phyloP scores from a whole-genome alignment of 2,888 invertebrate genomes.

The Hybos culiciformis region DNA sequence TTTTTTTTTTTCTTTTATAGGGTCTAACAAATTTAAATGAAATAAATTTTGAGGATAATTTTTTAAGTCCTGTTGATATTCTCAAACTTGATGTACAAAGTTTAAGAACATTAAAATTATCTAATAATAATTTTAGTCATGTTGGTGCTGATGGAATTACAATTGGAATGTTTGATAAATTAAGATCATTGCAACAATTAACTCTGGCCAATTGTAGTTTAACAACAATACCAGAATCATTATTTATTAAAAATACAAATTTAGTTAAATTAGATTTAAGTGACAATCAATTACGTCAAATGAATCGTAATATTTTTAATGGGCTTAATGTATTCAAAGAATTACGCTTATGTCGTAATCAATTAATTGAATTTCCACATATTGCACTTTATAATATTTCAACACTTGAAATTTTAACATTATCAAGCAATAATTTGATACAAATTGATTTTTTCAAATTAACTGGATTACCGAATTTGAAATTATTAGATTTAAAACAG shows the following conservation, averaged over 20 bases:
- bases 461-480: slow-evolving; percentile 58
- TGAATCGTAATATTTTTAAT: slow-evolving; percentile 60
- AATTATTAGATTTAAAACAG: slow-evolving; percentile 57
- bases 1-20: too few relatives aligned
- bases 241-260: slow-evolving; percentile 66
- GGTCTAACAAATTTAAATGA: slow-evolving; percentile 64
- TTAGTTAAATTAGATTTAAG: slow-evolving; percentile 59
- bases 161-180: slow-evolving; percentile 56
- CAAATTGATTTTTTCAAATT: slow-evolving; percentile 64
- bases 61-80: slow-evolving; percentile 52
- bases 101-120: slow-evolving; percentile 54
- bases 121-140: slow-evolving; percentile 64
- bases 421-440: slow-evolving; percentile 53
- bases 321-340: slow-evolving; percentile 64
- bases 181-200: slow-evolving; percentile 56
- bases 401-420: slow-evolving; percentile 55
- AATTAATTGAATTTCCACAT: slow-evolving; percentile 63
- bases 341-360: slow-evolving; percentile 58
- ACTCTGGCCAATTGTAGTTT: slow-evolving; percentile 55
- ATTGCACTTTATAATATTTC: slow-evolving; percentile 61
- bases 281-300: slow-evolving; percentile 49
- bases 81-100: slow-evolving; percentile 64
- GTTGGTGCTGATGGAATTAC: slow-evolving; percentile 28
- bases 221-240: slow-evolving; percentile 49
- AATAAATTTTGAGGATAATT: slow-evolving; percentile 62